Percentiles rank a stretch among this genome's conserved stretches.
These are phyloP conservation scores for Umimayanthus kanabou DNA, from an alignment of 92 coral and sea anemone species.

Conservation along the genomic window DNA sequence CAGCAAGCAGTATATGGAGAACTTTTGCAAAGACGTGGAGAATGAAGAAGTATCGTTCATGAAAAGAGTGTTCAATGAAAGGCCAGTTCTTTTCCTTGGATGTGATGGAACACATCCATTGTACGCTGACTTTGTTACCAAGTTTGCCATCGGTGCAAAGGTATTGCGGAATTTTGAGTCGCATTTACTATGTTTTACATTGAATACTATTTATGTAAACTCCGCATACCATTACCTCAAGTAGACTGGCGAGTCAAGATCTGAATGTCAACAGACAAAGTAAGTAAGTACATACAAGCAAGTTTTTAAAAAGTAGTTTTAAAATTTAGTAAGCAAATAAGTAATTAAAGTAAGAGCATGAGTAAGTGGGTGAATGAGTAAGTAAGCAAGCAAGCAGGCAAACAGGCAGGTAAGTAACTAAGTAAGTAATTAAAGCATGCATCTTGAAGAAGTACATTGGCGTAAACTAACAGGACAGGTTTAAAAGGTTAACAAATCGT, in stretches of 20 bases:
- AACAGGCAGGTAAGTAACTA: no score
- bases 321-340: background rate
- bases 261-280: no score
- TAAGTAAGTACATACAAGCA: no score
- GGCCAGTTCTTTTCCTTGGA: constrained; percentile 64
- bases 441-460: no score
- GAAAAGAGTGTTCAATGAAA: constrained; percentile 51
- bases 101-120: constrained; percentile 48
- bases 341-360: background rate
- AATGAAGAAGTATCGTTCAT: constrained; percentile 49
- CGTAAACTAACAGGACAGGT: background rate
- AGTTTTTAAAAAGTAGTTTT: background rate
- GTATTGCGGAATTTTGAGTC: constrained; percentile 13
- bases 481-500: no score
- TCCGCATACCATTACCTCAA: no score
- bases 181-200: background rate
- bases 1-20: constrained; percentile 51
- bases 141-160: constrained; percentile 60
- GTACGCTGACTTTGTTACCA: constrained; percentile 51
- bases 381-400: no score
- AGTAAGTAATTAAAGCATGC: background rate
- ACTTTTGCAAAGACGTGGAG: constrained; percentile 50
- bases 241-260: no score
- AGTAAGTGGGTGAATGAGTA: background rate
- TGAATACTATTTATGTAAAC: background rate